Conservation (phyloP, 2,113 vertebrate species). For the Origma solitaria region DNA sequence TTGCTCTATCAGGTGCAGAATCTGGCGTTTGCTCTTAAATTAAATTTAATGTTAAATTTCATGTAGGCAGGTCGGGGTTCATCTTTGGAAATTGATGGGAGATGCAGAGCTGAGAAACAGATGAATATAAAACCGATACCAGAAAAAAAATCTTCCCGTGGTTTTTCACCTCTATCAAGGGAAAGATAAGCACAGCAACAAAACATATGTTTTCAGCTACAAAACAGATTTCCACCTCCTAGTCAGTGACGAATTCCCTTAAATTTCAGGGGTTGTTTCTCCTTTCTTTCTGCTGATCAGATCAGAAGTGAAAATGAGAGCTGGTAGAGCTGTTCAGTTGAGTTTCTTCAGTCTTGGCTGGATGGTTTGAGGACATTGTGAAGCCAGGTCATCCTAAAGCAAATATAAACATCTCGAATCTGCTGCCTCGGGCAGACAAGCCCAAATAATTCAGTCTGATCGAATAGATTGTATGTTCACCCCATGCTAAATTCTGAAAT, state of each 20-base stretch:
- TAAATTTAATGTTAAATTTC: neutral
- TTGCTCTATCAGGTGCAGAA: neutral
- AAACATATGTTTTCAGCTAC: neutral
- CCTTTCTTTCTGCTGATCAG: neutral
- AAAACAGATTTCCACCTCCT: neutral
- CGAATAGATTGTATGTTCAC: neutral
- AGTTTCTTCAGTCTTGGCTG: neutral
- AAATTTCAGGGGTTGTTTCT: neutral
- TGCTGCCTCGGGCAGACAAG: neutral
- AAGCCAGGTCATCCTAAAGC: neutral
- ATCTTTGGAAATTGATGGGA: neutral
- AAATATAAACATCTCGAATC: neutral
- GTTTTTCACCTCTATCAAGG: neutral
- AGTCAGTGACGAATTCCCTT: neutral
- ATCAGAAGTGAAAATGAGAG: neutral
- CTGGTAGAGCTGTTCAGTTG: neutral
- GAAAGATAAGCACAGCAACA: neutral
- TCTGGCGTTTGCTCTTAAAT: neutral
- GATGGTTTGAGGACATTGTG: accelerated
- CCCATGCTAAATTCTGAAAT: neutral
- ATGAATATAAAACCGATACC: neutral
- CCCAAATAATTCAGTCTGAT: neutral
- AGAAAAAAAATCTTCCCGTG: neutral
- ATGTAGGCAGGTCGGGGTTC: accelerated
- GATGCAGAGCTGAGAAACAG: neutral